Conservation (phyloP, 2,113 vertebrate species). For the Ceyx melanurus region DNA sequence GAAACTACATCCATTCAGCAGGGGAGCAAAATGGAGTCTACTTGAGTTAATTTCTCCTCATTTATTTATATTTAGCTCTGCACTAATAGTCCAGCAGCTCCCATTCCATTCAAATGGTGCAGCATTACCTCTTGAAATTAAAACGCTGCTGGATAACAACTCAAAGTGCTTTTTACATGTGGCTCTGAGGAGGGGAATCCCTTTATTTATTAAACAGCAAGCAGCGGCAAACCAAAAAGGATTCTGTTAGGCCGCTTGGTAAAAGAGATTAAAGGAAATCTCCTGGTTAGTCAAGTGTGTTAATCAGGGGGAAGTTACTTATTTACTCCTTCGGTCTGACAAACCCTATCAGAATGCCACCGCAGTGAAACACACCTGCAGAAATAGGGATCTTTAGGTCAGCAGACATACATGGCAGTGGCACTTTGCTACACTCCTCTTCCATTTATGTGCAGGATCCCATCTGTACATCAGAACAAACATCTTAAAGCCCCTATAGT, state of each 20-base stretch:
- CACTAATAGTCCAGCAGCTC: background rate
- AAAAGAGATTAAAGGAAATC: background rate
- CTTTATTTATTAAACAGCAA: background rate
- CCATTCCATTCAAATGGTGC: background rate
- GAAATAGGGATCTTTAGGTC: background rate
- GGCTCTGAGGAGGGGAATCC: background rate
- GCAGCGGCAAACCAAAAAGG: background rate
- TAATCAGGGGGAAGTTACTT: background rate
- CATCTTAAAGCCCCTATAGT: background rate
- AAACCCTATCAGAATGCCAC: background rate
- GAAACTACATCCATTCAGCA: background rate
- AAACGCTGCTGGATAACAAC: background rate
- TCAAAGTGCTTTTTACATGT: background rate
- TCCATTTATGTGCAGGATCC: background rate
- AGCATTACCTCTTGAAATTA: background rate
- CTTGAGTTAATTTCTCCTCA: constrained; percentile 16
- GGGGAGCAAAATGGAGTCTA: background rate
- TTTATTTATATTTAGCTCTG: constrained; percentile 14
- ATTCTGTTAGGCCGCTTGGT: background rate
- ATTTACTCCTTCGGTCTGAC: background rate
- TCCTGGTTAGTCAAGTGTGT: background rate
- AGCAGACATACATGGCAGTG: background rate
- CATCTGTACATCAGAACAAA: background rate
- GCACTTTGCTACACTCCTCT: background rate
- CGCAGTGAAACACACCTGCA: background rate